phyloP scores from a whole-genome alignment of 2,113 vertebrate genomes.

The Rhea pennata region DNA sequence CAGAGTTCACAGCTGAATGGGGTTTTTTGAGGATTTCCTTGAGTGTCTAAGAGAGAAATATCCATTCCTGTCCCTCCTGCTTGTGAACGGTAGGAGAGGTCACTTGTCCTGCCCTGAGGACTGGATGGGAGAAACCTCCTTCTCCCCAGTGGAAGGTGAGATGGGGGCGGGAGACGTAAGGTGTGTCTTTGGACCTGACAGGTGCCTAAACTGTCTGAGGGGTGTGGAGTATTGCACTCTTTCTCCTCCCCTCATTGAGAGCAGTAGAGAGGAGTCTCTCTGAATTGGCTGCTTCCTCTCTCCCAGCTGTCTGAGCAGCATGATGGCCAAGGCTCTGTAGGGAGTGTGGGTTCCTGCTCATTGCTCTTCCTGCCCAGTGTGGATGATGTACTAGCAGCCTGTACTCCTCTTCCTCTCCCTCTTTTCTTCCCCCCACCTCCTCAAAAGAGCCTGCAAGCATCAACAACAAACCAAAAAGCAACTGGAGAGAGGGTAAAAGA shows the following conservation, averaged over 20 bases:
- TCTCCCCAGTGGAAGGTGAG: constrained; percentile 37
- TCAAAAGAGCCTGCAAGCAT: constrained; percentile 56
- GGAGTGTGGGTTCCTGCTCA: constrained; percentile 52
- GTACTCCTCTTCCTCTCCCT: constrained; percentile 34
- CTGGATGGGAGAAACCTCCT: constrained; percentile 39
- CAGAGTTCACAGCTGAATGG: constrained; percentile 41
- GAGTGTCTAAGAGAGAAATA: constrained; percentile 64
- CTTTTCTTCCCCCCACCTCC: neutral
- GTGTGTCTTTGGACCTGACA: constrained; percentile 12
- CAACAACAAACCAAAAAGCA: constrained; percentile 69
- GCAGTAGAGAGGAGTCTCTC: constrained; percentile 44
- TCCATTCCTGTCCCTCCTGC: constrained; percentile 40
- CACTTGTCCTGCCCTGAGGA: constrained; percentile 34
- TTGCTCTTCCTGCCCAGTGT: constrained; percentile 52
- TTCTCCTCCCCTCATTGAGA: constrained; percentile 24
- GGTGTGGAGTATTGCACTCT: constrained; percentile 37
- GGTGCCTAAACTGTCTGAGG: constrained; percentile 1
- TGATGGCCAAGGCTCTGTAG: neutral
- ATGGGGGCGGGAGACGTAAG: constrained; percentile 4
- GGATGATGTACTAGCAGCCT: constrained; percentile 60
- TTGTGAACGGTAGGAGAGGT: constrained; percentile 49
- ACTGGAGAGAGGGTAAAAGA: constrained; percentile 58
- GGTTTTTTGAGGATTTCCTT: constrained; percentile 56
- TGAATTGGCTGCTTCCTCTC: constrained; percentile 30
- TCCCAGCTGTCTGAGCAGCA: constrained; percentile 29